phyloP scores from a whole-genome alignment of 2,113 vertebrate genomes.

The Saguinus imperator region DNA sequence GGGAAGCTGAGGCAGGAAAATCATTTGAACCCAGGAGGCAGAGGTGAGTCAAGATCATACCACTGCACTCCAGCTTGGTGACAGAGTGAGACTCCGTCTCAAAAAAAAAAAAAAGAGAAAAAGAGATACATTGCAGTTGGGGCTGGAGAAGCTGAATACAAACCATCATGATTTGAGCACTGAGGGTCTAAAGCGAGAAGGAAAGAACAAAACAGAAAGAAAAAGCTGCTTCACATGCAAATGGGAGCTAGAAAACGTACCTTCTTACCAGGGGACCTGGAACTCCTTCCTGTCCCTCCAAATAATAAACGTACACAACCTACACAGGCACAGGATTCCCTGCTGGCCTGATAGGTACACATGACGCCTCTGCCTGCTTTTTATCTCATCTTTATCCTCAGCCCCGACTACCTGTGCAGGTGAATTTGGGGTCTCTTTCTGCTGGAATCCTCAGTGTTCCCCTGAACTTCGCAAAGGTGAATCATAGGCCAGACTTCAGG shows the following conservation, averaged over 20 bases:
- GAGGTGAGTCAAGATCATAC: too few species aligned
- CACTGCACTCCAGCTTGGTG: too few species aligned
- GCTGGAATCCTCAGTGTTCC: neutral
- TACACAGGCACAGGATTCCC: neutral
- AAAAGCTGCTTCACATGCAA: neutral
- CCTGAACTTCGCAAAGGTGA: neutral
- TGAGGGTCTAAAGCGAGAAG: neutral
- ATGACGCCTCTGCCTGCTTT: neutral
- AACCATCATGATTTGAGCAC: neutral
- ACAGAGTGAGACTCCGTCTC: too few species aligned
- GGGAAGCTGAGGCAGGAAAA: too few species aligned
- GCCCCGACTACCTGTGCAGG: neutral
- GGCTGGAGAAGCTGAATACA: neutral
- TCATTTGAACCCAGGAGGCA: too few species aligned
- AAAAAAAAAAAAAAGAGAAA: too few species aligned
- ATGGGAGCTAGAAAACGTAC: neutral
- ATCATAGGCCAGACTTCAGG: neutral
- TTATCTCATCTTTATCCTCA: neutral
- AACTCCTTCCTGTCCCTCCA: neutral
- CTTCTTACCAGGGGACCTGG: neutral
- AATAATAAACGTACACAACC: neutral
- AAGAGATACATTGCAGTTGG: neutral
- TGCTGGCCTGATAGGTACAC: neutral
- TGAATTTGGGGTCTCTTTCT: neutral
- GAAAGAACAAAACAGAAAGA: neutral